Evolutionary conservation across 2,797 vertebrate genomes (phyloP), one percentile per base, ranked within the genome.

Genomic region (Chaetophractus vellerosus): DNA sequence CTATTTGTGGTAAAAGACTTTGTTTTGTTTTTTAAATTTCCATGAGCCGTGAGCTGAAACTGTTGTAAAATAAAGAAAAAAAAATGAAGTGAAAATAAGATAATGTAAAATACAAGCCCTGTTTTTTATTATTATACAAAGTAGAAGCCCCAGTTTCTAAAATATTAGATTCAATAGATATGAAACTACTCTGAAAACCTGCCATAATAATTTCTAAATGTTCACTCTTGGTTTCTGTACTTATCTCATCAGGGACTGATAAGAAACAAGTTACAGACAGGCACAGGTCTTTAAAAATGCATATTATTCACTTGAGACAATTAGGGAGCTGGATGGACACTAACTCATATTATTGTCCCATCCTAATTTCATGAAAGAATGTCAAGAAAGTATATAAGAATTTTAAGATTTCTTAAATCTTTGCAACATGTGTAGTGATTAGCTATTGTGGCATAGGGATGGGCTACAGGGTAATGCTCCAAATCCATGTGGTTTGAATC

Each of bases 11-110:
- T 33, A n/a, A 69, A 71, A 11, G 21, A 78, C 4, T 59, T 24
- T 14, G 68, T 89, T 59, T 38, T 15, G 21, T 48, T 23, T 48
- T 48, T 59, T 24, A 33, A 55, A 89, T 50, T 84, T 94, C 41
- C 52, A 83, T 69, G 71, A 84, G 38, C 31, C 14, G 18, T n/a
- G 28, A 52, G 52, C 26, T 16, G 26, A 31, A 63, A 83, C 50
- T 68, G 89, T 38, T 76, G 38, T 48, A 94, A 88, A 94, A 78
- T 78, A 78, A 8, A 69, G 23, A 59, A 93, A n/a, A 82, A 36
- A 83, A 78, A 69, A 63, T 61, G 26, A 79, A 55, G 68, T 59
- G n/a, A 78, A 94, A 90, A 89, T 50, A 78, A 94, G 41, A 24
- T 38, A 55, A 45, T 45, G 45, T 48, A 88, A 57, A 82, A 76